Evolutionary conservation across 1,140 invertebrate species (phyloP), one percentile per base, ranked within the genome.

Genomic region (Chrysomallon squamiferum): DNA sequence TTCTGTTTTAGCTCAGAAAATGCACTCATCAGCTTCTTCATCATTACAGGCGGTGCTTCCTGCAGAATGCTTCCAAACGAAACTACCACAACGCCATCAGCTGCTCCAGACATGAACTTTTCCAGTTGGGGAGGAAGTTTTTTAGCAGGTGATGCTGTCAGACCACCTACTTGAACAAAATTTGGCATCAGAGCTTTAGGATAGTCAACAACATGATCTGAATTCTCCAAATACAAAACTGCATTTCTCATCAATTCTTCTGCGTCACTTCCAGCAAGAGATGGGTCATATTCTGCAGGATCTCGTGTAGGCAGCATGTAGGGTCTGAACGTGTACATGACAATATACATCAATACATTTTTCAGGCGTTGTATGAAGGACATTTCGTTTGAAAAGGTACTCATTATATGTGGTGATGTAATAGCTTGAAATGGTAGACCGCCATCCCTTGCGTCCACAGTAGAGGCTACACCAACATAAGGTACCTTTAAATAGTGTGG

Each of bases 11-110:
- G 41, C 6, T 59, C 32, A 9, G 20, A 4, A 49, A 66, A 66
- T 18, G 29, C 58, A 15, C 20, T 13, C 22, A 58, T n/a, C n/a
- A 66, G 27, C 30, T 59, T 62, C n/a, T 57, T 29, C 15, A 47
- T 32, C 7, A 66, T 18, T 25, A 35, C 4, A 0, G 18, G 0
- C 35, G 59, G 64, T 5, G 33, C n/a, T 30, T 58, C 29, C 13
- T 38, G 30, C 5, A 66, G 22, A 32, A 50, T 18, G 25, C 43
- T 58, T 27, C 68, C 68, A 49, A 70, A 66, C 18, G 63, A 62
- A 6, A 70, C 43, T 13, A 66, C 22, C 11, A 71, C 59, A 22
- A 67, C 60, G 4, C 65, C 69, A 29, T 67, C 18, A 20, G n/a
- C 38, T 6, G 59, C 49, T 13, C 32, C 43, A 49, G 60, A 27